Conservation (phyloP, 2,113 vertebrate species). For the Perca schrenkii region DNA sequence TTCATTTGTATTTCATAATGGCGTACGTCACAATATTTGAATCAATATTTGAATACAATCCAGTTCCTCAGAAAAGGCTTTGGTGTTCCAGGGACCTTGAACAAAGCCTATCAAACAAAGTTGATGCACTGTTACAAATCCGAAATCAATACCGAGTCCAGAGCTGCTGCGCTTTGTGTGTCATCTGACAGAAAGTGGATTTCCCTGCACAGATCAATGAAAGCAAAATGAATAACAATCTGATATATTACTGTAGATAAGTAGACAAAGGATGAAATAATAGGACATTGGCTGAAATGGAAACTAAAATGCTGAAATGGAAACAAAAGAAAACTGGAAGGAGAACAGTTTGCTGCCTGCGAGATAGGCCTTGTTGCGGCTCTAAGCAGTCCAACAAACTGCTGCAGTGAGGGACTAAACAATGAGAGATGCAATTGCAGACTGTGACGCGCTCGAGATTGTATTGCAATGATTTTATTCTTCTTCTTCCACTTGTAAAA, state of each 20-base stretch:
- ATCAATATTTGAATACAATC: not conserved
- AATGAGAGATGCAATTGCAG: no score
- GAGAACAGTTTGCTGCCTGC: not conserved
- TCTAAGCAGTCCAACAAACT: no score
- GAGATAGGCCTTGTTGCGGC: not conserved
- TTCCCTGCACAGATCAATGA: conserved; percentile 48
- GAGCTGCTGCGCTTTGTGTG: conserved; percentile 26
- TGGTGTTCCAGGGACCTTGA: not conserved
- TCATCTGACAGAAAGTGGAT: conserved; percentile 27
- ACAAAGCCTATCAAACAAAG: not conserved
- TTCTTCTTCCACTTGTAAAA: no score
- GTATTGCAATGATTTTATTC: no score
- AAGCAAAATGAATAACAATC: not conserved
- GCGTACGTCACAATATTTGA: not conserved
- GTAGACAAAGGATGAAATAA: not conserved
- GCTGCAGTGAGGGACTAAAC: no score
- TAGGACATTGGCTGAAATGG: not conserved
- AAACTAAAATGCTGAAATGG: not conserved
- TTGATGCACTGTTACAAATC: conserved; percentile 9
- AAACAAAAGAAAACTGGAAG: no score
- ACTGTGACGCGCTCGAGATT: no score
- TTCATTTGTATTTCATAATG: not conserved
- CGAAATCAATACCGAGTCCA: conserved; percentile 32
- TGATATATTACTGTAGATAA: not conserved
- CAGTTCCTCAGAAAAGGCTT: not conserved